These are phyloP conservation scores for Pangasianodon hypophthalmus DNA, from an alignment of 2,113 vertebrate genomes.

Conservation along the genomic window DNA sequence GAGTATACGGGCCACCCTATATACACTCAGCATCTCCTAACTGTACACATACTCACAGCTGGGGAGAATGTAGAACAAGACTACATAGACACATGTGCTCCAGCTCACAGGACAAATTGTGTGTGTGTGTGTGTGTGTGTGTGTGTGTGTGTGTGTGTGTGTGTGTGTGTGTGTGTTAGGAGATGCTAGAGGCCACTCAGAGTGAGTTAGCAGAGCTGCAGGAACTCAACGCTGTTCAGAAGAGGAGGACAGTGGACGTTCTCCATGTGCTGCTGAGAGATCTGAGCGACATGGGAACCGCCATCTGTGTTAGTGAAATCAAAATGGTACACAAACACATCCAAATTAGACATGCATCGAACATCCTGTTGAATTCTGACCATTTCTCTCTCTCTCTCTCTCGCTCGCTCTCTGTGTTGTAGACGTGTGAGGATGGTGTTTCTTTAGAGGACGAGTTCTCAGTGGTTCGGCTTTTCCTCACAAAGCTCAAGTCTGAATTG, in stretches of 20 bases:
- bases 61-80: too few relatives aligned
- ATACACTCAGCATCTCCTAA: not conserved
- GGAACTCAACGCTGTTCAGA: conserved; percentile 88
- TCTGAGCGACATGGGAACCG: conserved; percentile 85
- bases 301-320: conserved; percentile 84
- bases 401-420: not conserved
- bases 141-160: not conserved
- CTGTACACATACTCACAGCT: not conserved
- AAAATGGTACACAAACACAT: conserved; percentile 73
- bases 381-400: not conserved
- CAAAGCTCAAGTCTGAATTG: conserved; percentile 92
- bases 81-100: not conserved
- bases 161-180: conserved; percentile 66
- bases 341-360: not conserved
- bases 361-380: not conserved
- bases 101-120: not conserved
- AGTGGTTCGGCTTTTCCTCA: conserved; percentile 87
- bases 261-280: conserved; percentile 87
- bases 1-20: not conserved
- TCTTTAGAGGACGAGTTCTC: conserved; percentile 92
- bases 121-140: not conserved
- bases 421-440: conserved; percentile 84
- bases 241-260: conserved; percentile 84
- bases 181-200: conserved; percentile 75
- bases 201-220: conserved; percentile 84